Conservation (phyloP, 92 coral and sea anemone species). For the Hydrozoanthus gracilis region DNA sequence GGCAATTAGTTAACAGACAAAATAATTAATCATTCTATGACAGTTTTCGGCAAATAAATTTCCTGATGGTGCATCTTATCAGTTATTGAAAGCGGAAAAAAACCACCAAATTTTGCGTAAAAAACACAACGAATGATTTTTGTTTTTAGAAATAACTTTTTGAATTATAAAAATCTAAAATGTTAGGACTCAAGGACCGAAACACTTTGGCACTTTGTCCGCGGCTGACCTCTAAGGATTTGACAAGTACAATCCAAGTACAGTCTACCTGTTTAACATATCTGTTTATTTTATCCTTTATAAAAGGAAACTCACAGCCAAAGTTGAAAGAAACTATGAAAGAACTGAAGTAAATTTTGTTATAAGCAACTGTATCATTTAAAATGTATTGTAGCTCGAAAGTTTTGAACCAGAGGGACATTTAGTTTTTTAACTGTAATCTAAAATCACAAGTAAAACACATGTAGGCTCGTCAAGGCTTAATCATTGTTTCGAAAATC, state of each 20-base stretch:
- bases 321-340: not conserved
- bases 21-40: slow-evolving; percentile 14
- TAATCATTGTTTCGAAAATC: not conserved
- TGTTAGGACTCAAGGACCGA: not conserved
- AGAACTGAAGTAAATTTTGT: not conserved
- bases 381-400: too few relatives aligned
- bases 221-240: not conserved
- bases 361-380: too few relatives aligned
- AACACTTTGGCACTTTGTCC: not conserved
- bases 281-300: not conserved
- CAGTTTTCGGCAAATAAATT: slow-evolving; percentile 41
- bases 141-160: not conserved
- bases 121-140: not conserved
- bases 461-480: not conserved
- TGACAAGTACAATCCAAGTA: not conserved
- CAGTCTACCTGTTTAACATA: not conserved
- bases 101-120: not conserved
- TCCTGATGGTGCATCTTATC: slow-evolving; percentile 23
- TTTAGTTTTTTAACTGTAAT: too few relatives aligned
- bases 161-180: not conserved
- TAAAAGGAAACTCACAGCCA: not conserved
- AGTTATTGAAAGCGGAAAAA: slow-evolving; percentile 17
- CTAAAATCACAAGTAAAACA: not conserved
- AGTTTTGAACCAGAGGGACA: too few relatives aligned
- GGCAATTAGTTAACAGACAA: not conserved